These are phyloP conservation scores for Habrosyne pyritoides DNA, from an alignment of 2,888 invertebrate genomes.

Conservation along the genomic window DNA sequence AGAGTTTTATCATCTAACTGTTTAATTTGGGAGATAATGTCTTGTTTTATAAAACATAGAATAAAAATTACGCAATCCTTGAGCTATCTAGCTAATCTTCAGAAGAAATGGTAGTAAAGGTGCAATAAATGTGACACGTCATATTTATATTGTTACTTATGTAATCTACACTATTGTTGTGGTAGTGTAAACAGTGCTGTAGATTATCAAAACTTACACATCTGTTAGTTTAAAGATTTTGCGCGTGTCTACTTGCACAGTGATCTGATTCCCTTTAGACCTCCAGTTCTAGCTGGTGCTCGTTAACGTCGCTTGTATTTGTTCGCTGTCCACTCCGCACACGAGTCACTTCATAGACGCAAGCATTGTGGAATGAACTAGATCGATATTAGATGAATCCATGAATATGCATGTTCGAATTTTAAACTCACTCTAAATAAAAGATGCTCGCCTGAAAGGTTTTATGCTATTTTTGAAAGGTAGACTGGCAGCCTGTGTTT, in stretches of 20 bases:
- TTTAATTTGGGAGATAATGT: neutral
- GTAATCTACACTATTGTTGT: neutral
- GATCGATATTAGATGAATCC: constrained; percentile 1
- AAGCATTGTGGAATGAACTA: constrained; percentile 6
- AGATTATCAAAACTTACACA: neutral
- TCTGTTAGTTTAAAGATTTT: neutral
- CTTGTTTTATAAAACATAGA: neutral
- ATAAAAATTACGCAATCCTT: neutral
- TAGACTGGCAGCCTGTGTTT: neutral
- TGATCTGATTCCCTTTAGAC: constrained; percentile 10
- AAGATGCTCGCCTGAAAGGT: neutral
- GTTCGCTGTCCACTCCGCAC: constrained; percentile 10
- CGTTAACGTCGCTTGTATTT: constrained; percentile 25
- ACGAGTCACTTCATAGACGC: constrained; percentile 4
- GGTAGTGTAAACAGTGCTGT: neutral
- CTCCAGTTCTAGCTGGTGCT: constrained; percentile 6
- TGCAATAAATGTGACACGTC: neutral
- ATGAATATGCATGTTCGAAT: neutral
- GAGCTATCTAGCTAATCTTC: neutral
- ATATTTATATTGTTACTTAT: neutral
- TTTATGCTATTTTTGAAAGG: neutral
- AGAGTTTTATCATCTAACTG: neutral
- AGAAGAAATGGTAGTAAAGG: neutral
- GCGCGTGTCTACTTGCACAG: neutral
- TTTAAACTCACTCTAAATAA: neutral